These are phyloP conservation scores for Trinectes maculatus DNA, from an alignment of 2,113 vertebrate species.

Conservation along the genomic window DNA sequence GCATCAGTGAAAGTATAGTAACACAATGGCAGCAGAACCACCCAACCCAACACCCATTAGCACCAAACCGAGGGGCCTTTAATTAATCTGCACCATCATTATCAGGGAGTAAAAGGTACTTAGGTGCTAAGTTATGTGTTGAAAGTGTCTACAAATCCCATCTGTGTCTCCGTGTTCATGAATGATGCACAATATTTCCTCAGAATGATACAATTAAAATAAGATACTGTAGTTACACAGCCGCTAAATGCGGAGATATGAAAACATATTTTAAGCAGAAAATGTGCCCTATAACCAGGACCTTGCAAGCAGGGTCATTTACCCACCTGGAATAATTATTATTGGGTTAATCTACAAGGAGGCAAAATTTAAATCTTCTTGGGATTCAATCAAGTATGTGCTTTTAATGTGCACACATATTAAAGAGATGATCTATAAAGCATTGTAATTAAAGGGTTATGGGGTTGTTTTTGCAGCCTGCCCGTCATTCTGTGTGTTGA, in stretches of 20 bases:
- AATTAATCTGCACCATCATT: not conserved
- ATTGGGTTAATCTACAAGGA: not conserved
- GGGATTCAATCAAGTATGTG: not conserved
- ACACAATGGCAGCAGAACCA: not conserved
- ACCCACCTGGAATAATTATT: not conserved
- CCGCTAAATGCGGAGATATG: not conserved
- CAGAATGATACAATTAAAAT: not conserved
- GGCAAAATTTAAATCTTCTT: not conserved
- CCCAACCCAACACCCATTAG: not conserved
- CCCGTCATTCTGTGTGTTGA: conserved; percentile 14
- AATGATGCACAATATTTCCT: not conserved
- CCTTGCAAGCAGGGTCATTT: no score
- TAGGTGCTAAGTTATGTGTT: no score
- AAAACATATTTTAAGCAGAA: not conserved
- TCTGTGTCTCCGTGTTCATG: no score
- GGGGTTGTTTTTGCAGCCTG: not conserved
- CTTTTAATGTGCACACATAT: conserved; percentile 5
- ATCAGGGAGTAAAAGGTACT: not conserved
- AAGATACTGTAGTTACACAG: not conserved
- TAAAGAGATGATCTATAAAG: conserved; percentile 11
- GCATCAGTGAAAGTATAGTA: not conserved
- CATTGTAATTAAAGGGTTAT: conserved; percentile 26
- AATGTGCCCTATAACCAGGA: not conserved
- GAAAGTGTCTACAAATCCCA: no score
- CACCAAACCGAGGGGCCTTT: not conserved